phyloP scores from a whole-genome alignment of 2,797 vertebrate species.

The Amazona ochrocephala region DNA sequence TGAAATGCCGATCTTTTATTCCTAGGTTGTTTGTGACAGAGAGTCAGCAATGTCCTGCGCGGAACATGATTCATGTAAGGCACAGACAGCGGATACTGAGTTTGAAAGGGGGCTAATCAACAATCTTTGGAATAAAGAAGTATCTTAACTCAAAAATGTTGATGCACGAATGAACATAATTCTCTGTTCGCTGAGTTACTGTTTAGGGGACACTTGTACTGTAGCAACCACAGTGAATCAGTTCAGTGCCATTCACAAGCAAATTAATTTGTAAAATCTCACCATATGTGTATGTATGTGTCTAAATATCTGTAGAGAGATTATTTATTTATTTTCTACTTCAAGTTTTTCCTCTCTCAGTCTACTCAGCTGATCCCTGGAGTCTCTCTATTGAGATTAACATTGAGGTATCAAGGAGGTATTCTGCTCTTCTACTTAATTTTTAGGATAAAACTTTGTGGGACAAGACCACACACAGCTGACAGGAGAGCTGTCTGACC shows the following conservation, averaged over 20 bases:
- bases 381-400: not conserved
- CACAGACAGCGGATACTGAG: constrained; percentile 40
- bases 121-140: constrained; percentile 49
- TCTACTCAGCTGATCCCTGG: not conserved
- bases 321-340: constrained; percentile 40
- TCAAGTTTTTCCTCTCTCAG: not conserved
- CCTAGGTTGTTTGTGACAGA: constrained; percentile 61
- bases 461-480: not conserved
- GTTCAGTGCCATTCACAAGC: constrained; percentile 42
- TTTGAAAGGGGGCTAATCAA: constrained; percentile 69
- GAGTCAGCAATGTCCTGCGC: constrained; percentile 44
- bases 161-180: constrained; percentile 36
- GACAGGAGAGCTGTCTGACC: not conserved
- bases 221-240: constrained; percentile 28
- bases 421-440: not conserved
- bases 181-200: constrained; percentile 25
- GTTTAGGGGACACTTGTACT: constrained; percentile 47
- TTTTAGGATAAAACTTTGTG: not conserved
- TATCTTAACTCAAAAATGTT: constrained; percentile 58
- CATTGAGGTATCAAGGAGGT: not conserved
- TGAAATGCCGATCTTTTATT: constrained; percentile 69
- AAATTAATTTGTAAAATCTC: constrained; percentile 55
- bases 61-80: constrained; percentile 59
- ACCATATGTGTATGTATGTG: not conserved
- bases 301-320: constrained; percentile 11